Evolutionary conservation across 2,113 vertebrate genomes (phyloP), one percentile per base, ranked within the genome.

Genomic region (Gymnarchus niloticus): DNA sequence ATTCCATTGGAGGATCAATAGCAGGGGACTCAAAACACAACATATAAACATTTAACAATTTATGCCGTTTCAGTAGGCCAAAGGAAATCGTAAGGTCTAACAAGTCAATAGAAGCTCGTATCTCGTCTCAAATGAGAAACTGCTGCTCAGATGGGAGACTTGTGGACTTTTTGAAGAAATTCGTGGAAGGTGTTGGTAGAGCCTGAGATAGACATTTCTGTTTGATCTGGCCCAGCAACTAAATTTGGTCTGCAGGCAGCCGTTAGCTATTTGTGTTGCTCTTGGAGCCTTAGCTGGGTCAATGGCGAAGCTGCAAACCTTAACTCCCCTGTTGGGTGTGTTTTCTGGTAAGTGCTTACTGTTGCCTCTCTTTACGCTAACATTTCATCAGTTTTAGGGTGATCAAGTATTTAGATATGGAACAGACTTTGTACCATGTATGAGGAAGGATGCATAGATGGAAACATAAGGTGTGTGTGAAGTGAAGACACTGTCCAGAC

Each of bases 61-160:
- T 65, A 33, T 65, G 28, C 59, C 3, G 59, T 46, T 77, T 77
- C 69, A 1, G 21, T 33, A 23, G 33, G 17, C 14, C 17, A 12
- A 21, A 44, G 2, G 41, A 46, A 77, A 77, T 46, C 73, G 21
- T 12, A 65, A 69, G 61, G 25, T 65, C 52, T 54, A 17, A 54
- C 52, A 10, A 54, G 52, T 17, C 52, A 54, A 54, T 54, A 54
- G 2, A 54, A 86, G 78, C 81, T 88, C 87, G 84, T 81, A 85
- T 77, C 51, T 81, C 83, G 9, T 28, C 69, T 77, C 83, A 54
- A 59, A 56, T 87, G 87, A 44, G 25, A 84, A 48, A 61, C 85
- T 85, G 73, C 61, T 69, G 82, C 84, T 87, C 54, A 52, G 89
- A 87, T 52, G 44, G 87, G 73, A 89, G 84, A 89, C 87, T 89